Evolutionary conservation across 2,797 vertebrate species (phyloP), one percentile per base, ranked within the genome.

Genomic region (Triplophysa bombifrons): DNA sequence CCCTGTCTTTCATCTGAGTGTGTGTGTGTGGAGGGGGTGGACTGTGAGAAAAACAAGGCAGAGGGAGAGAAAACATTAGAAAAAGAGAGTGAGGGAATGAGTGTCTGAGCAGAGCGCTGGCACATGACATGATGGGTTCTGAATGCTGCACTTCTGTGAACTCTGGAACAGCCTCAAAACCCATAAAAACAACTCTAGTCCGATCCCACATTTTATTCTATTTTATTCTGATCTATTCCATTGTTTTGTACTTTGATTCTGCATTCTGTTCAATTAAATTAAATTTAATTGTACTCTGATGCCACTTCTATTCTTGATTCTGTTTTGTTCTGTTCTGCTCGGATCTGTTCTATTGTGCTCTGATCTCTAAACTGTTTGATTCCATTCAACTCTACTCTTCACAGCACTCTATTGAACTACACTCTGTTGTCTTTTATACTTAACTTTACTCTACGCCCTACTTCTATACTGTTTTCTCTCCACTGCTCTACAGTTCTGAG

Each of bases 1-100:
- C 71, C 74, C 53, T 64, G 81, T 81, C 81, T 86, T 86, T 86
- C 81, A 81, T 86, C 72, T 83, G 67, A 61, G 53, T 55, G 65
- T 77, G 69, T 77, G 69, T 61, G 50, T 50, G 71, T n/a, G 68
- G n/a, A n/a, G 7, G 19, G 4, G 8, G 11, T n/a, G 27, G 3
- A 73, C 72, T 78, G 63, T 77, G 61, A 82, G 53, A 76, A 78
- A 78, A 84, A 74, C 63, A 67, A 34, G 53, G 48, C 19, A 71
- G 65, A 72, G 73, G 60, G 60, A 71, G 72, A 60, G 30, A 55
- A 74, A 66, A 60, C 56, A 46, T 64, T 38, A 79, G 55, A 81
- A 56, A 50, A 20, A 80, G 79, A 46, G 68, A 70, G 50, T 25
- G 56, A 27, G 56, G 13, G 79, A 55, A 74, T 34, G 34, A 41